Base-by-base conservation (phyloP, 1,140 invertebrate genomes). In the Daktulosphaira vitifoliae region DNA sequence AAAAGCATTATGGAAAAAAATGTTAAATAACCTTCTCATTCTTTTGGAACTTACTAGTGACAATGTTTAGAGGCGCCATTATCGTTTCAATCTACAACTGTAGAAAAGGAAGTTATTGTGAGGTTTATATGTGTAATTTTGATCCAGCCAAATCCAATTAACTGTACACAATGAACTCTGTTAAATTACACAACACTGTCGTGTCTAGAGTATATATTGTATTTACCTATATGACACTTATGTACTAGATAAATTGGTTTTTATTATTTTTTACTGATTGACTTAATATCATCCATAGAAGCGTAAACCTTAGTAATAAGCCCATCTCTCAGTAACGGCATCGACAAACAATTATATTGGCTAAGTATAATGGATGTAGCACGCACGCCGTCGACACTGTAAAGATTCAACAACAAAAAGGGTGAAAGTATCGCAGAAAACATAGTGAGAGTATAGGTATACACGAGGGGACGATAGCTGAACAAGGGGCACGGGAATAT, bases 371-470 rank as follows among this genome's bases (percentile, higher is more conserved):
- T 48, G 42, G 42, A 62, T 62, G 46, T 46, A 16, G 18, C 42
- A n/a, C 42, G 23, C 16, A 9, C 37, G 38, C 29, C 11, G 29
- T 11, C 5, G 9, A 44, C 9, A 11, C 13, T 6, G 29, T 6
- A 4, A 3, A n/a, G n/a, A n/a, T n/a, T n/a, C 11, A 33, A 62
- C 42, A 62, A 59, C 54, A 59, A 59, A 59, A 33, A 62, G 56
- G 56, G 56, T 62, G 56, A 62, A 62, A 62, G 56, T 62, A 39
- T 62, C 56, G 42, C 56, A 42, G n/a, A n/a, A n/a, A 56, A 56
- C 29, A 7, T 29, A 59, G 54, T 59, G 54, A 59, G 54, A 59
- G 56, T 62, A 39, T 62, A 22, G 11, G 29, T 33, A 33, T 11
- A 33, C 29, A 33, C 29, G 11, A 33, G 29, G 29, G 29, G 29